phyloP scores from a whole-genome alignment of 2,797 vertebrate genomes.

The Hippoglossus hippoglossus region DNA sequence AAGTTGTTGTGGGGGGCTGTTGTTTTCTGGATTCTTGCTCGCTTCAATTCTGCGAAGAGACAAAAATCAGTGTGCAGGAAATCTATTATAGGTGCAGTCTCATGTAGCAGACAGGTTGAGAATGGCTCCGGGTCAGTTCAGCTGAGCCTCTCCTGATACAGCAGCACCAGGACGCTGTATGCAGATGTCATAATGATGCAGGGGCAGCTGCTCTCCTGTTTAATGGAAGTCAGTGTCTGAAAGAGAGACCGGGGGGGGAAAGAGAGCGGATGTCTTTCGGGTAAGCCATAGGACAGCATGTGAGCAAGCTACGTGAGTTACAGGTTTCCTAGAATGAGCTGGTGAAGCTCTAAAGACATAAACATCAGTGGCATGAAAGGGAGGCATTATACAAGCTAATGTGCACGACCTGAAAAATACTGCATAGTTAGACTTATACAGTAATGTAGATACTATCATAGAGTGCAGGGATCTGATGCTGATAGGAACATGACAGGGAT shows the following conservation, averaged over 20 bases:
- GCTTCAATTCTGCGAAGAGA: conserved; percentile 7
- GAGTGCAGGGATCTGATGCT: not conserved
- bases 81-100: conserved; percentile 14
- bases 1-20: conserved; percentile 31
- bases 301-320: conserved; percentile 25
- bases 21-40: conserved; percentile 13
- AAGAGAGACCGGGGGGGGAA: too few relatives aligned
- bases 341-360: conserved; percentile 8
- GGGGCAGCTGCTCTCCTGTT: conserved; percentile 59
- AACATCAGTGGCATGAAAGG: conserved; percentile 6
- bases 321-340: conserved; percentile 20
- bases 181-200: conserved; percentile 69
- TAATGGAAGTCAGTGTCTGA: conserved; percentile 17
- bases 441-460: conserved; percentile 16
- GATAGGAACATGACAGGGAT: not conserved
- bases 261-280: not conserved
- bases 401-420: conserved; percentile 19
- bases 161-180: conserved; percentile 51
- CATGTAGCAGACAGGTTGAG: conserved; percentile 26
- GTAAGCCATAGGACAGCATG: conserved; percentile 29
- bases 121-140: conserved; percentile 38
- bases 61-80: conserved; percentile 10
- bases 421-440: conserved; percentile 12
- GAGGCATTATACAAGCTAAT: conserved; percentile 24
- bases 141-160: conserved; percentile 63